Conservation (phyloP, 2,797 vertebrate species). For the Eupleurogrammus muticus region DNA sequence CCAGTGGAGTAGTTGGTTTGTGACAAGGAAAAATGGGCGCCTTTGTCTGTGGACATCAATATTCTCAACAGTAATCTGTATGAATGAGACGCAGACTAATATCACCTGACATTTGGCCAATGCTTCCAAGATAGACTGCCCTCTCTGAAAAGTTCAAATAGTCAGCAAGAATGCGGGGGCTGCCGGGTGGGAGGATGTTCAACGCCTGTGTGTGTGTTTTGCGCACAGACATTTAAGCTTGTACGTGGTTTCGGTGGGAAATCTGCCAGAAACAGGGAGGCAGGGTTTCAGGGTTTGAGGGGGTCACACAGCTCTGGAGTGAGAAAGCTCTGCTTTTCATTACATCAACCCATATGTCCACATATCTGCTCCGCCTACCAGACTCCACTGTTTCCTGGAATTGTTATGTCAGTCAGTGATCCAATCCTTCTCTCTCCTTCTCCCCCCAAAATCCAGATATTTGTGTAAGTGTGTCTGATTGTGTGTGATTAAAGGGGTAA, state of each 20-base stretch:
- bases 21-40: slow-evolving; percentile 51
- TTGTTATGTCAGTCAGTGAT: slow-evolving; percentile 73
- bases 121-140: slow-evolving; percentile 68
- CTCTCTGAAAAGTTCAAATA: slow-evolving; percentile 77
- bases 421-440: slow-evolving; percentile 49
- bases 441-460: slow-evolving; percentile 44
- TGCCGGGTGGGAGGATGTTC: slow-evolving; percentile 64
- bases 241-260: slow-evolving; percentile 75
- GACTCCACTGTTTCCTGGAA: slow-evolving; percentile 75
- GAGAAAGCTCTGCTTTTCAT: slow-evolving; percentile 82
- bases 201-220: slow-evolving; percentile 29
- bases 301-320: slow-evolving; percentile 67
- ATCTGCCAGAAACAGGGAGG: slow-evolving; percentile 69
- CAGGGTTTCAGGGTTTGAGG: slow-evolving; percentile 60
- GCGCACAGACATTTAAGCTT: slow-evolving; percentile 55
- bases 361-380: slow-evolving; percentile 69
- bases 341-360: slow-evolving; percentile 76
- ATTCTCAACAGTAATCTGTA: slow-evolving; percentile 53
- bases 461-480: slow-evolving; percentile 40
- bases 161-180: slow-evolving; percentile 71
- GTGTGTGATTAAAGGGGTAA: slow-evolving; percentile 60
- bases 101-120: slow-evolving; percentile 72
- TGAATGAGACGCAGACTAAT: slow-evolving; percentile 69
- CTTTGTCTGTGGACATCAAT: slow-evolving; percentile 59
- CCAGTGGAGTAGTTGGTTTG: slow-evolving; percentile 22